Evolutionary conservation across 2,888 invertebrate genomes (phyloP), one percentile per base, ranked within the genome.

Genomic region (Acrobasis consociella): DNA sequence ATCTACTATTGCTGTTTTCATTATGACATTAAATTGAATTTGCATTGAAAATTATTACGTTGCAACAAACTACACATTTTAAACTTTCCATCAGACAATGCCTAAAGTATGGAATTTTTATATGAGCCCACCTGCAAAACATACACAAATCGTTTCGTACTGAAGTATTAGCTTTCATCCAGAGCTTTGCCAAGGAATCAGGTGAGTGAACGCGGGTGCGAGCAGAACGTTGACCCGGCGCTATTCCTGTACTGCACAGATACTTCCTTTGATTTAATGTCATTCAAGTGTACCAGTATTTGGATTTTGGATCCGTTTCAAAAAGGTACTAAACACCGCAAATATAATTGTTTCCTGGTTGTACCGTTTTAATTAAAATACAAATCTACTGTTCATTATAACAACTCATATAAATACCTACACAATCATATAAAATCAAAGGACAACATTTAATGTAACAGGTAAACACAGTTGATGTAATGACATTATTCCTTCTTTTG

Each of bases 171-270:
- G 74, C 77, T 89, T 88, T 80, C 88, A 83, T 66, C 68, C 64
- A 69, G 73, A 78, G 72, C 76, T 77, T 76, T 88, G 91, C 91
- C 91, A 91, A 88, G 71, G 73, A 52, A 71, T 73, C 89, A 90
- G 88, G 90, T 91, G 87, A 89, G 82, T 88, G 90, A 80, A 89
- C 91, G 82, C 67, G 65, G 72, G 69, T 72, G 67, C 65, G 69
- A 71, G 64, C 64, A 73, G 87, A 73, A 72, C 90, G 75, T 85
- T 87, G 85, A 90, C 80, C 90, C 78, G 75, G 62, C 60, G 70
- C 84, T 91, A 91, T 89, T 89, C 85, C 83, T 80, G 83, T 80
- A 80, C 67, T 68, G 73, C 72, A 58, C 39, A 78, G 77, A 82
- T 76, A 78, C 82, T 87, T 87, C 83, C 83, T 78, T 67, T 72